Evolutionary conservation across 2,888 invertebrate genomes (phyloP).

Genomic region (Apoderus coryli): DNA sequence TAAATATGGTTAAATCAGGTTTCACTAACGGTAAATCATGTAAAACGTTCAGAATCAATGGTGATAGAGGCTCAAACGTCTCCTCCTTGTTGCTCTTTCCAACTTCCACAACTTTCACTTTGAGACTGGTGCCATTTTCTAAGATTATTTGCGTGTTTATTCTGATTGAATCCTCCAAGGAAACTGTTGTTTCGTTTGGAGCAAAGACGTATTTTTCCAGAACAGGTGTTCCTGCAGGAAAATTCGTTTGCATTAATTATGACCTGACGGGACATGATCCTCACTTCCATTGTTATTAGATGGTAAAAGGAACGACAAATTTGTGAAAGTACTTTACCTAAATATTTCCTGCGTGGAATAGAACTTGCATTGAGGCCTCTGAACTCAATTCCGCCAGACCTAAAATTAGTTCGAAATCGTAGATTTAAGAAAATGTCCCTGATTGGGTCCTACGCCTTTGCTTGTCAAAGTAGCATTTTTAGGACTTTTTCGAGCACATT

Average conservation of each 20-base stretch:
- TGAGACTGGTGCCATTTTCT: constrained; percentile 46
- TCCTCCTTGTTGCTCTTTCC: constrained; percentile 17
- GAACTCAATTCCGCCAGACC: constrained; percentile 65
- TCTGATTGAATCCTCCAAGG: constrained; percentile 33
- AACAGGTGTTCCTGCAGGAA: constrained; percentile 59
- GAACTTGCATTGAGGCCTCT: constrained; percentile 62
- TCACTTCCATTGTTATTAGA: too few species aligned
- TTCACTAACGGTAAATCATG: constrained; percentile 54
- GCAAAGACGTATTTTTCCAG: constrained; percentile 63
- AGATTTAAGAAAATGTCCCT: too few species aligned
- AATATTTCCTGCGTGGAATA: constrained; percentile 51
- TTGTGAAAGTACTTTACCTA: too few species aligned
- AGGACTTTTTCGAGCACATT: too few species aligned
- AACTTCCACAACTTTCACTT: constrained; percentile 31
- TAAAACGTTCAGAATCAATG: constrained; percentile 40
- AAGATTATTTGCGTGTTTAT: constrained; percentile 52
- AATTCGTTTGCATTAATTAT: too few species aligned
- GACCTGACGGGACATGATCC: too few species aligned
- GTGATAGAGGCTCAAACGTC: constrained; percentile 36
- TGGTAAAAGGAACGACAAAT: too few species aligned
- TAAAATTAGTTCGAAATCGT: constrained; percentile 23
- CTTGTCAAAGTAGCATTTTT: too few species aligned
- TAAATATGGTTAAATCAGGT: constrained; percentile 45
- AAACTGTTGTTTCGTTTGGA: constrained; percentile 35
- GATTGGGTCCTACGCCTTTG: too few species aligned